phyloP scores from a whole-genome alignment of 2,888 invertebrate species.

The Noctua pronuba region DNA sequence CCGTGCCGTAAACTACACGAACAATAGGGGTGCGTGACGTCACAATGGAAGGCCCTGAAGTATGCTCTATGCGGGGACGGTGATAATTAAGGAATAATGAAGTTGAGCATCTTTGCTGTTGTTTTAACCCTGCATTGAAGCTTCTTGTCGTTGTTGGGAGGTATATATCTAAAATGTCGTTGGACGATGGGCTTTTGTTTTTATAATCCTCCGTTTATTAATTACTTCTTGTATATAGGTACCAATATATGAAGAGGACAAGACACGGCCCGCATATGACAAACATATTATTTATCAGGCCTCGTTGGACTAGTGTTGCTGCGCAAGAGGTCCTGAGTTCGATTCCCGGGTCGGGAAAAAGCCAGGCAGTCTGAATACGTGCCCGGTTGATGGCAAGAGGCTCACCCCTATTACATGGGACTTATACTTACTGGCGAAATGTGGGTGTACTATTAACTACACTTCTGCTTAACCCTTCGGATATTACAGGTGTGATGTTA shows the following conservation, averaged over 20 bases:
- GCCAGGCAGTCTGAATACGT: neutral
- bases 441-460: neutral
- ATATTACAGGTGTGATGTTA: neutral
- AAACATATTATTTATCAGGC: neutral
- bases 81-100: slow-evolving; percentile 46
- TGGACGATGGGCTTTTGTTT: neutral
- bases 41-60: slow-evolving; percentile 57
- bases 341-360: neutral
- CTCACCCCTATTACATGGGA: neutral
- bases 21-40: slow-evolving; percentile 63
- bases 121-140: slow-evolving; percentile 25
- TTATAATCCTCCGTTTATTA: neutral
- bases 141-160: neutral
- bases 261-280: neutral
- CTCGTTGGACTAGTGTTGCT: neutral
- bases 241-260: neutral
- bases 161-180: neutral
- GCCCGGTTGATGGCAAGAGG: neutral
- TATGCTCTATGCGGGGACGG: slow-evolving; percentile 40
- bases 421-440: neutral
- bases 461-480: neutral
- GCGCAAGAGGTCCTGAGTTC: neutral
- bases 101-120: slow-evolving; percentile 54
- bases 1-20: slow-evolving; percentile 10
- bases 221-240: too few relatives aligned